Percentiles rank a stretch among this genome's conserved stretches.
phyloP scores from a whole-genome alignment of 2,888 invertebrate species.

The Drosophila anomalata region DNA sequence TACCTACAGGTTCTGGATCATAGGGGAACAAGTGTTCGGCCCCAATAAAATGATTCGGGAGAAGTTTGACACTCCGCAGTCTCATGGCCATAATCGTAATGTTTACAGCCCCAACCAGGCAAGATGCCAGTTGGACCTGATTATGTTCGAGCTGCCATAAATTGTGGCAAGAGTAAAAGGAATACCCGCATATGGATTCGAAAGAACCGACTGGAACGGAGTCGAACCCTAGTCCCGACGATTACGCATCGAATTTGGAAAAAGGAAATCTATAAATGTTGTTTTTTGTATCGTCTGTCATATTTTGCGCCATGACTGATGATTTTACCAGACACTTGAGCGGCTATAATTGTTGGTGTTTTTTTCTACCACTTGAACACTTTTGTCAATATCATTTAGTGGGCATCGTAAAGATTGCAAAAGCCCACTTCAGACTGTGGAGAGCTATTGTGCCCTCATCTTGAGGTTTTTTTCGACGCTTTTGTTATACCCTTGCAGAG shows the following conservation, averaged over 20 bases:
- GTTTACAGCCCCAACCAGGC: conserved; percentile 34
- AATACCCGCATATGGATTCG: conserved; percentile 7
- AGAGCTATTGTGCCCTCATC: conserved; percentile 71
- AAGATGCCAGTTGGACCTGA: conserved; percentile 39
- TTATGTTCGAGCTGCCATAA: conserved; percentile 46
- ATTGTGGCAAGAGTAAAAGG: conserved; percentile 24
- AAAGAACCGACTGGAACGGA: conserved; percentile 18
- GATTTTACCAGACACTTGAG: conserved; percentile 73
- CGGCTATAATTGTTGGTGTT: conserved; percentile 57
- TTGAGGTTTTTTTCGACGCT: conserved; percentile 33
- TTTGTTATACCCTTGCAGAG: too few species aligned
- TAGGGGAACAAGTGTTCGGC: conserved; percentile 2
- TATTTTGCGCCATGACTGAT: conserved; percentile 63
- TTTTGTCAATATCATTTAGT: conserved; percentile 80
- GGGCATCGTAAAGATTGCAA: conserved; percentile 79
- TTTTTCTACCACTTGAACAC: conserved; percentile 60
- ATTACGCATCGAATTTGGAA: conserved; percentile 63
- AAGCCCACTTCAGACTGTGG: conserved; percentile 72
- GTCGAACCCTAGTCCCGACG: conserved; percentile 29
- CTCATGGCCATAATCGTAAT: conserved; percentile 54
- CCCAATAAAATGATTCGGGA: conserved; percentile 39
- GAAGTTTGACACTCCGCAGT: conserved; percentile 46
- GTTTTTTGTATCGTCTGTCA: conserved; percentile 33
- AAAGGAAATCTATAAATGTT: conserved; percentile 54
- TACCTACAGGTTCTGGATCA: background rate